Evolutionary conservation across 2,888 invertebrate genomes (phyloP), one percentile per base, ranked within the genome.

Genomic region (Prosopocoilus inquinatus): DNA sequence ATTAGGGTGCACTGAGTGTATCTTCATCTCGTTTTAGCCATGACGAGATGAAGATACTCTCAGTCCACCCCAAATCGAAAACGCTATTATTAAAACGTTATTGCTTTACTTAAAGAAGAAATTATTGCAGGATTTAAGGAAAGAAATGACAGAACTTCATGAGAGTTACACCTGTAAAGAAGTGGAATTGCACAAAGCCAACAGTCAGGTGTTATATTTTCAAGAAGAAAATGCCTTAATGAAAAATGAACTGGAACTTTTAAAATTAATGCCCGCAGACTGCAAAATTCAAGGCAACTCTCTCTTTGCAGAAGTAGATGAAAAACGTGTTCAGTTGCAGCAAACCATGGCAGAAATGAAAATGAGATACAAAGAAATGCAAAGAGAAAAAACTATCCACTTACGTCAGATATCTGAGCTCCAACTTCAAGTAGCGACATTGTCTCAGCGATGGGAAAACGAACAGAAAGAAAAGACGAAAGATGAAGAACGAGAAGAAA

Each of bases 241-340:
- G 4, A 68, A 70, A 52, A 57, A 44, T 35, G 71, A 75, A 61
- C 53, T 74, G 33, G 70, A 72, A 36, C 45, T 60, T 9, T 28
- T 66, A 3, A 73, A 66, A 64, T 66, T 53, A 51, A 67, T 67
- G 59, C 73, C 73, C 3, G 50, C 69, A 13, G 70, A 72, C 60
- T 57, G 61, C 38, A 58, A 64, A 16, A 66, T 64, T 41, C 67
- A 68, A 64, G 75, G 75, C 34, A 75, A 75, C 63, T 75, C 75
- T 3, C 61, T 75, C 48, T 75, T 75, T 69, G 74, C 73, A 28
- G 75, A 75, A 68, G 74, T 75, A 2, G 66, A 74, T 56, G 72
- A 74, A 12, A 28, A 72, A 47, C 65, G 73, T 20, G 59, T 72
- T 8, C 59, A 71, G 55, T 59, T 74, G 9, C 68, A 72, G 64